Percentiles rank a stretch among this genome's conserved stretches.
These are phyloP conservation scores for Eciton burchellii DNA, from an alignment of 1,140 invertebrate genomes.

Conservation along the genomic window DNA sequence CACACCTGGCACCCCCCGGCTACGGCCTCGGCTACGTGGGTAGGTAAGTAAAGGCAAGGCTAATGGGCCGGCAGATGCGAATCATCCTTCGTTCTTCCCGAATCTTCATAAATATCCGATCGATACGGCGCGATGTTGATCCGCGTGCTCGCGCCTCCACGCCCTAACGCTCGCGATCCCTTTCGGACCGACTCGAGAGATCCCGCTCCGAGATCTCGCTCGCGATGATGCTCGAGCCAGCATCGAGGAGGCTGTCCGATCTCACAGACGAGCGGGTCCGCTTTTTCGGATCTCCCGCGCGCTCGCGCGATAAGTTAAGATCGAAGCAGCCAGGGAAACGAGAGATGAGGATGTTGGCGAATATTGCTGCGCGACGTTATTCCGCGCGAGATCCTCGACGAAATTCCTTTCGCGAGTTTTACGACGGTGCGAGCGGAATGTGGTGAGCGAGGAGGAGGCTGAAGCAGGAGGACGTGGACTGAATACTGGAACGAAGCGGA, in stretches of 20 bases:
- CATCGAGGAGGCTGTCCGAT: conserved; percentile 11
- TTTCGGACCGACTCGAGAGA: conserved; percentile 13
- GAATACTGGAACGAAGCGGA: neutral
- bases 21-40: conserved; percentile 63
- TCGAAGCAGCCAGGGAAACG: neutral
- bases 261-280: neutral
- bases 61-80: conserved; percentile 81
- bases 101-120: conserved; percentile 83
- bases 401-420: neutral
- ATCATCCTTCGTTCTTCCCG: conserved; percentile 80
- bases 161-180: conserved; percentile 36
- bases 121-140: conserved; percentile 42
- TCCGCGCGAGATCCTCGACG: too few species aligned
- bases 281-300: too few species aligned
- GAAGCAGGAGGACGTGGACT: neutral
- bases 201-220: conserved; percentile 61
- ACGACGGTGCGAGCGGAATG: neutral
- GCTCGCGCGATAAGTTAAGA: too few species aligned
- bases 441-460: neutral
- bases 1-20: conserved; percentile 82
- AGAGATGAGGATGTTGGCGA: too few species aligned
- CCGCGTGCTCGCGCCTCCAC: conserved; percentile 32
- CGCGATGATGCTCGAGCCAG: conserved; percentile 56
- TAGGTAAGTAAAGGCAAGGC: conserved; percentile 61
- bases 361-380: too few species aligned